Conservation (phyloP, 2,888 invertebrate genomes). For the Halictus ligatus region DNA sequence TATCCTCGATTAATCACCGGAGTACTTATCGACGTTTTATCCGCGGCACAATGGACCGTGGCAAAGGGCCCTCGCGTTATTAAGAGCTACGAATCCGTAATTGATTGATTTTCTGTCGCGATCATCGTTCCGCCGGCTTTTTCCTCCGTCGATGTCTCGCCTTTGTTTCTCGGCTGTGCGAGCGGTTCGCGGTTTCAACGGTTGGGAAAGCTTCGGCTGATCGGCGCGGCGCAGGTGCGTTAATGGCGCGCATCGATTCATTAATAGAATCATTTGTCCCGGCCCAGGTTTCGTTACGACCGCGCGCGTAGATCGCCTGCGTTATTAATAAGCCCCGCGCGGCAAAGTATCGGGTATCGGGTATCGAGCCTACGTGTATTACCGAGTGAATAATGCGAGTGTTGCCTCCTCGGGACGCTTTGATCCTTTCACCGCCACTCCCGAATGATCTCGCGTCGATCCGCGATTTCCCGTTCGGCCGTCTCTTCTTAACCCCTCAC, state of each 20-base stretch:
- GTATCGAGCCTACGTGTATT: slow-evolving; percentile 21
- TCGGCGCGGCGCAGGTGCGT: slow-evolving; percentile 27
- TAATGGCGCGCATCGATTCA: slow-evolving; percentile 36
- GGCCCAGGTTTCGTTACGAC: slow-evolving; percentile 19
- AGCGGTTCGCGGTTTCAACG: background rate
- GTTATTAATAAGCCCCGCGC: slow-evolving; percentile 50
- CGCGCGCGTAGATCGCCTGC: background rate
- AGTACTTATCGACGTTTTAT: slow-evolving; percentile 58
- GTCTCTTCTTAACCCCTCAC: background rate
- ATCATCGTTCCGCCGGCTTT: background rate
- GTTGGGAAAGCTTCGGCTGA: background rate
- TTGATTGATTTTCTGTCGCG: slow-evolving; percentile 37
- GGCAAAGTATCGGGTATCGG: slow-evolving; percentile 43
- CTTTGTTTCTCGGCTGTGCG: background rate
- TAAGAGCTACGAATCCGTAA: slow-evolving; percentile 48
- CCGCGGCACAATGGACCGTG: slow-evolving; percentile 19
- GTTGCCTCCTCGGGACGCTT: slow-evolving; percentile 55
- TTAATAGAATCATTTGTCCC: slow-evolving; percentile 59
- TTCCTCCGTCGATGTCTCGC: background rate
- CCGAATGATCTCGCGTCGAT: slow-evolving; percentile 38
- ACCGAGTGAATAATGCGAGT: slow-evolving; percentile 46
- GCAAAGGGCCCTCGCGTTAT: slow-evolving; percentile 47
- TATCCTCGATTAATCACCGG: slow-evolving; percentile 53
- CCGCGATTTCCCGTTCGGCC: background rate
- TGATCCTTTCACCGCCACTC: slow-evolving; percentile 69